Base-by-base conservation (phyloP, 2,888 invertebrate genomes). In the Melikaiella ostensackeni region DNA sequence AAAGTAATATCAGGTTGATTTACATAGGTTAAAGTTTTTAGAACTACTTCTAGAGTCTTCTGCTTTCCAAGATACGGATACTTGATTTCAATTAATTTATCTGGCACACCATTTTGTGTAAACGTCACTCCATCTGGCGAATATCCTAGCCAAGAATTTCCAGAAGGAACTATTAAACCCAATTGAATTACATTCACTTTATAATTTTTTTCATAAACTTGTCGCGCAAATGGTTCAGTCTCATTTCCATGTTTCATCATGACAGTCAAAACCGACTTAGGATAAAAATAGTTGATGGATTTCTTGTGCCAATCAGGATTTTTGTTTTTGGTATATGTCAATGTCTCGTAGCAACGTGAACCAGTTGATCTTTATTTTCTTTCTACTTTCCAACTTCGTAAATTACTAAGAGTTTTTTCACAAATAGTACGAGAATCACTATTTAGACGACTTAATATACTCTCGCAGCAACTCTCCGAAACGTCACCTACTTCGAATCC, bases 321-420 rank as follows among this genome's bases (percentile, higher is more conserved):
- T 27, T 62, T 77, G 38, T 77, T 77, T 30, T n/a, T 35, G 16
- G 3, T 24, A 24, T 77, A 73, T 11, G 73, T 77, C n/a, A 73
- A 77, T 59, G 63, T 77, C 46, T 73, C 62, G 24, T 62, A 77
- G 33, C 73, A 73, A 63, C 42, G 33, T 24, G 62, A 62, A 21
- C 62, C 74, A n/a, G 74, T 74, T 19, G 74, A 55, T 35, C 77
- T 46, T 24, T 30, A 42, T 62, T 46, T 42, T n/a, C 77, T 27
- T 13, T 33, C 11, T 62, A 73, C 46, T 24, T 74, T 57, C 77
- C 77, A 77, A 11, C 30, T 8, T 35, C 35, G 35, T 63, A 13
- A n/a, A 63, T 63, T 35, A 8, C 21, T 63, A n/a, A 9, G n/a
- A 63, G 35, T 63, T 21, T 3, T 35, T 63, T 35, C 35, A 35